Conservation (phyloP, 2,113 vertebrate genomes). For the Accipiter virgatus region DNA sequence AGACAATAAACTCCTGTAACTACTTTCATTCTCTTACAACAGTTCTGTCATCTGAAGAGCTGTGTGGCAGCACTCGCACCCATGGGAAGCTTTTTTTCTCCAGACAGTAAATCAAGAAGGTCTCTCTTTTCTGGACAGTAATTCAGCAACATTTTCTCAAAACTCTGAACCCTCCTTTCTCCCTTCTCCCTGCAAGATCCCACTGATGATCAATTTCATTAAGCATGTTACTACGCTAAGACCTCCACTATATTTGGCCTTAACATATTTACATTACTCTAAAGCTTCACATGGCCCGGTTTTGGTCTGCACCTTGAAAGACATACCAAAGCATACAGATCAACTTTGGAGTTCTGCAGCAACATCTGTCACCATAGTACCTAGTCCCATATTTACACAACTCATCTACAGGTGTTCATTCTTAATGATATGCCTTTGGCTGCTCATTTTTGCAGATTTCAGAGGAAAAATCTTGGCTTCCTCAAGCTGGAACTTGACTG, state of each 20-base stretch:
- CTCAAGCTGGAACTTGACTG: background rate
- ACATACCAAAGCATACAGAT: background rate
- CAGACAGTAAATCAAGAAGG: background rate
- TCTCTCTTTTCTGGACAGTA: background rate
- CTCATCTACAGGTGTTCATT: background rate
- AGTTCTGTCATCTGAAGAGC: background rate
- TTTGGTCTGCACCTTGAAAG: background rate
- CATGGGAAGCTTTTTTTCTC: background rate
- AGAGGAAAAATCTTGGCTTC: background rate
- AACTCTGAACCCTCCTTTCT: background rate
- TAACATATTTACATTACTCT: background rate
- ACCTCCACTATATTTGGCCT: background rate
- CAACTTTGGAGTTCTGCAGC: background rate
- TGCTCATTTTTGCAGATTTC: background rate
- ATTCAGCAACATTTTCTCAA: background rate
- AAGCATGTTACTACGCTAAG: background rate
- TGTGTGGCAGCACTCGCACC: background rate
- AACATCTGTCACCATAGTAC: background rate
- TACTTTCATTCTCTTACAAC: background rate
- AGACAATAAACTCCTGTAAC: background rate
- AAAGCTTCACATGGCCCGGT: background rate
- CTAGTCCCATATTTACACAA: background rate
- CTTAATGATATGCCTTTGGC: background rate
- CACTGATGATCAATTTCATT: background rate
- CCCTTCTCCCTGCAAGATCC: conserved; percentile 6